Evolutionary conservation across 2,113 vertebrate genomes (phyloP).

Genomic region (Elgaria multicarinata): DNA sequence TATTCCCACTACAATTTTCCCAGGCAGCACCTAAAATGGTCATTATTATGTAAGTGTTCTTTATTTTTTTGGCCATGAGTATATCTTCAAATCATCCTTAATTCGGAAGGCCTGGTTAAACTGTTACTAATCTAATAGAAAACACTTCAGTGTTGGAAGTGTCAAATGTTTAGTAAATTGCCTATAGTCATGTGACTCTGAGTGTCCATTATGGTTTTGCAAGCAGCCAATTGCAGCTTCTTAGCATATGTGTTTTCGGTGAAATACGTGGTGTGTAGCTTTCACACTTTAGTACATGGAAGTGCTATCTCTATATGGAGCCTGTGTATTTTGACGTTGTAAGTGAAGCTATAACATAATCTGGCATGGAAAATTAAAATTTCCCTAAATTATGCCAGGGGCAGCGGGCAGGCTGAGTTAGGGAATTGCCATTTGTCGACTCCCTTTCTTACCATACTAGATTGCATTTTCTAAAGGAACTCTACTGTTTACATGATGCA

Average conservation of each 20-base stretch:
- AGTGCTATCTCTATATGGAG: not conserved
- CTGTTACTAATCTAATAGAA: not conserved
- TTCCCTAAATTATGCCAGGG: constrained; percentile 9
- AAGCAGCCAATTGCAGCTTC: not conserved
- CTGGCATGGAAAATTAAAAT: constrained; percentile 41
- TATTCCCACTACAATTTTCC: not conserved
- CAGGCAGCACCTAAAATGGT: not conserved
- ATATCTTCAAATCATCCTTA: not conserved
- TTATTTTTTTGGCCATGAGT: not conserved
- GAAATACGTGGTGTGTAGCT: not conserved
- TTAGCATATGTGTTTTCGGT: not conserved
- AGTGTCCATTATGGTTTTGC: not conserved
- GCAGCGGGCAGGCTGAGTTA: constrained; percentile 42
- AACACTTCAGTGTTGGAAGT: not conserved
- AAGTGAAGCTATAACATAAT: not conserved
- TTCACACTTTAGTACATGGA: not conserved
- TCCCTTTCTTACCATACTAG: constrained; percentile 53
- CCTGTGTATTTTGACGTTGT: not conserved
- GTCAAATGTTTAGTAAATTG: not conserved
- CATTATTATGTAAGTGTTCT: not conserved
- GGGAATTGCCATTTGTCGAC: constrained; percentile 48
- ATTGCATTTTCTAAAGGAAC: constrained; percentile 33
- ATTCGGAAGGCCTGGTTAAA: accelerated
- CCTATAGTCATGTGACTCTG: not conserved
- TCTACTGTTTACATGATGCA: constrained; percentile 42